A percentile compares a stretch with the other conserved stretches of the same genome.
Evolutionary conservation across 2,888 invertebrate species (phyloP).

Genomic region (Cephus pygmeus): DNA sequence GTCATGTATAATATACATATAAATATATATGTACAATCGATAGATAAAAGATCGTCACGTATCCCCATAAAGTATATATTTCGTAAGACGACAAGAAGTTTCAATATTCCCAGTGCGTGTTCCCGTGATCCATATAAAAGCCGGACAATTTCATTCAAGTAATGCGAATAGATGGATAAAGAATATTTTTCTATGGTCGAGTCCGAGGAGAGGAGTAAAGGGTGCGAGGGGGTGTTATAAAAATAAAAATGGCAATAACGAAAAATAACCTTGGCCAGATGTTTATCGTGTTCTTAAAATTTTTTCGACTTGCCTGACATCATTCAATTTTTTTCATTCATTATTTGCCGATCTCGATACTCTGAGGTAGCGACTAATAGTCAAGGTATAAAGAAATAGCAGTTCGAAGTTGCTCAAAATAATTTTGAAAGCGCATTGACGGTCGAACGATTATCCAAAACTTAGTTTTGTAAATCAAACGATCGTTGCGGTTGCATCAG

Average conservation of each 20-base stretch:
- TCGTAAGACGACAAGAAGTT: neutral
- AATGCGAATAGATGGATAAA: neutral
- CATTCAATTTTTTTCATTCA: neutral
- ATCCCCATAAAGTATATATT: neutral
- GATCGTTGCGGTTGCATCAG: too few species aligned
- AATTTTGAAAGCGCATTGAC: too few species aligned
- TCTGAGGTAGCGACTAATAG: neutral
- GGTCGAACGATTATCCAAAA: too few species aligned
- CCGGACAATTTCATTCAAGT: neutral
- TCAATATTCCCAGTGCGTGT: neutral
- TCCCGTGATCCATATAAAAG: neutral
- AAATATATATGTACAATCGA: neutral
- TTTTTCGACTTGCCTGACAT: neutral
- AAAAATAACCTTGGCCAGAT: neutral
- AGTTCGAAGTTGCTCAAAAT: too few species aligned
- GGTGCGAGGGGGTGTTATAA: neutral
- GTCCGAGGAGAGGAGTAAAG: neutral
- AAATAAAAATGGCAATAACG: neutral
- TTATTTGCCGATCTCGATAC: neutral
- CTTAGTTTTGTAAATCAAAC: too few species aligned
- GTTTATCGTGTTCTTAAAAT: neutral
- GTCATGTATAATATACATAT: too few species aligned
- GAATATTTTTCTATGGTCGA: neutral
- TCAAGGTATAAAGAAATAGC: neutral
- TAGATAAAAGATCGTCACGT: neutral